Evolutionary conservation across 2,888 invertebrate genomes (phyloP), one percentile per base, ranked within the genome.

Genomic region (Belgica antarctica): DNA sequence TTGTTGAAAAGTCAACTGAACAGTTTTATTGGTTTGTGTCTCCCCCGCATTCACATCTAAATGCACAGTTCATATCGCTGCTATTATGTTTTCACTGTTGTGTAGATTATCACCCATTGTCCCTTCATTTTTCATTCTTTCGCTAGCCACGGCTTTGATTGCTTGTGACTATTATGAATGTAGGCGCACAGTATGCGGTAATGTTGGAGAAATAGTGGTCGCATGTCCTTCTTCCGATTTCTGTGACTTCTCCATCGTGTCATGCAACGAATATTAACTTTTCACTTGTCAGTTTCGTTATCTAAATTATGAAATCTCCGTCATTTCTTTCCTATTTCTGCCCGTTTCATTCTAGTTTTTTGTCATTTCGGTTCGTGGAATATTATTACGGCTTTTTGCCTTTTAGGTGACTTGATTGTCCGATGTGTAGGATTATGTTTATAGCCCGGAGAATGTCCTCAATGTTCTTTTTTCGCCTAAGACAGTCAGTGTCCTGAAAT

Each of bases 231-330:
- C 52, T 62, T 34, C 62, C 28, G 34, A 27, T 61, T 61, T 27
- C n/a, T n/a, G 27, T 27, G 47, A 27, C 65, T 46, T 66, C 65
- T 41, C 52, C 22, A 12, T 41, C 59, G 36, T 15, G 70, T 70
- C 70, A 70, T 70, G 70, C 70, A 70, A 70, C 59, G 70, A 61
- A 70, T 61, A 61, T 70, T 70, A 59, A 70, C 61, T 70, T 70
- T 70, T 70, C 70, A 70, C 61, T 70, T 70, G 70, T 70, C 70
- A 70, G 61, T 70, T 46, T 34, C 59, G 36, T 61, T 70, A 70
- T 70, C 70, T 70, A 61, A 70, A 70, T 70, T 70, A 70, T 70
- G 59, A 70, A 70, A 70, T 70, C 70, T 70, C 27, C 22, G 36
- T 70, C 61, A 12, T 57, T 31, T 69, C 7, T 28, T 59, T 19